Evolutionary conservation across 92 coral and sea anemone species (phyloP).

Genomic region (Chrysogorgia sp.): DNA sequence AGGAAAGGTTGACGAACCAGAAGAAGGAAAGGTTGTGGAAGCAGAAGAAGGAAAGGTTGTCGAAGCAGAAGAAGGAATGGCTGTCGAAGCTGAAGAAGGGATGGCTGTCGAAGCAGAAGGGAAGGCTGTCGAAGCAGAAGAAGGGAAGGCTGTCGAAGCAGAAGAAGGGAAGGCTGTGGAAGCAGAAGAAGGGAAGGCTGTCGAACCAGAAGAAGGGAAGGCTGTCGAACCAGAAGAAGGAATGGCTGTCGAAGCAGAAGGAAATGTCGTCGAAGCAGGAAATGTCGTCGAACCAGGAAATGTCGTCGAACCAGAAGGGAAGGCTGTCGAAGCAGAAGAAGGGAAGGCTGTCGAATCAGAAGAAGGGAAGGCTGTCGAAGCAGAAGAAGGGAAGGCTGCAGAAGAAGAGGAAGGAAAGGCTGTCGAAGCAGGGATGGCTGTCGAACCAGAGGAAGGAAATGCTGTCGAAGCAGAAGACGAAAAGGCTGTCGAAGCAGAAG

Average conservation of each 20-base stretch:
- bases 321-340: neutral
- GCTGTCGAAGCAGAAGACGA: constrained; percentile 21
- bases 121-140: neutral
- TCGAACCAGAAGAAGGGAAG: constrained; percentile 3
- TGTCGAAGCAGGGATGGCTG: constrained; percentile 16
- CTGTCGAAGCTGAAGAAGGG: constrained; percentile 1
- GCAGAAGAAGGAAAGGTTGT: neutral
- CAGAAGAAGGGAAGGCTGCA: neutral
- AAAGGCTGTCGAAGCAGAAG: constrained; percentile 21
- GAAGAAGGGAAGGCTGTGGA: constrained; percentile 8
- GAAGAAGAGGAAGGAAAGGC: constrained; percentile 13
- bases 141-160: neutral
- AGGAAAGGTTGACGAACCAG: neutral
- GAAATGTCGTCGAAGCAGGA: constrained; percentile 19
- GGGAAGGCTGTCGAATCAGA: constrained; percentile 14
- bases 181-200: constrained; percentile 6
- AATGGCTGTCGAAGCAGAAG: constrained; percentile 11
- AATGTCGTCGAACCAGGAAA: constrained; percentile 27
- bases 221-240: constrained; percentile 17
- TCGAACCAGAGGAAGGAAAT: constrained; percentile 1
- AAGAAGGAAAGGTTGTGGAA: neutral
- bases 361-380: constrained; percentile 43
- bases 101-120: neutral
- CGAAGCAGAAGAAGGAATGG: constrained; percentile 2
- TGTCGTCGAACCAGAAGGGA: constrained; percentile 7